These are phyloP conservation scores for Arrhamphus sclerolepis DNA, from an alignment of 2,797 vertebrate genomes.

Conservation along the genomic window DNA sequence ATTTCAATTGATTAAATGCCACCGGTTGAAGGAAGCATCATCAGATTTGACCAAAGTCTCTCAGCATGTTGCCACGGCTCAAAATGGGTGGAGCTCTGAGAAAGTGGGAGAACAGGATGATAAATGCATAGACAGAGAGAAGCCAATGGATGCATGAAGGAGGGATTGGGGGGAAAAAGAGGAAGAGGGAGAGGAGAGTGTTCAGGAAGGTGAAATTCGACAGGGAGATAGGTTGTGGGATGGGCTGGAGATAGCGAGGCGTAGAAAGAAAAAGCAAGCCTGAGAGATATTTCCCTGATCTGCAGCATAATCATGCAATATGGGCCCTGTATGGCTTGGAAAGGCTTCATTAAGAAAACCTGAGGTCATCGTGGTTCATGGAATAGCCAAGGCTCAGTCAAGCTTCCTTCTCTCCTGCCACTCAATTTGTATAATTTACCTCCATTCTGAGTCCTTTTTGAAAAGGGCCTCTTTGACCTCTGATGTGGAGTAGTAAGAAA, in stretches of 20 bases:
- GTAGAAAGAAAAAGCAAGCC: slow-evolving; percentile 36
- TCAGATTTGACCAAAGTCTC: slow-evolving; percentile 72
- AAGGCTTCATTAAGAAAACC: slow-evolving; percentile 77
- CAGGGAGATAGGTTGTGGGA: slow-evolving; percentile 46
- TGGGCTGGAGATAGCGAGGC: slow-evolving; percentile 7
- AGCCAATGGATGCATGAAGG: not conserved
- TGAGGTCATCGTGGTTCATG: slow-evolving; percentile 64
- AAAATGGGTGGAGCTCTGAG: slow-evolving; percentile 46
- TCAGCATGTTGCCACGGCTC: slow-evolving; percentile 62
- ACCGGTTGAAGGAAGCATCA: slow-evolving; percentile 66
- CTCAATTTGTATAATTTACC: slow-evolving; percentile 77
- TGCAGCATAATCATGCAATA: slow-evolving; percentile 64
- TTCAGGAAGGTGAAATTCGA: slow-evolving; percentile 7
- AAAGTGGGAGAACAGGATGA: slow-evolving; percentile 38
- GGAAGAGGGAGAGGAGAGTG: slow-evolving; percentile 23
- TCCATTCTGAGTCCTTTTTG: slow-evolving; percentile 46
- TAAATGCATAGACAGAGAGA: slow-evolving; percentile 27
- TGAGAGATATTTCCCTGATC: slow-evolving; percentile 43
- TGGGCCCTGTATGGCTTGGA: slow-evolving; percentile 64
- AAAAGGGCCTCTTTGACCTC: slow-evolving; percentile 60
- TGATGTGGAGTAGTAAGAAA: slow-evolving; percentile 59
- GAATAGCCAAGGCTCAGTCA: slow-evolving; percentile 37
- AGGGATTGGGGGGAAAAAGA: slow-evolving; percentile 21
- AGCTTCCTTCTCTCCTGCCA: slow-evolving; percentile 60
- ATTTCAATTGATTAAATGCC: slow-evolving; percentile 85